Percentiles rank a stretch among this genome's conserved stretches.
phyloP scores from a whole-genome alignment of 1,140 invertebrate genomes.

The Teleogryllus occipitalis region DNA sequence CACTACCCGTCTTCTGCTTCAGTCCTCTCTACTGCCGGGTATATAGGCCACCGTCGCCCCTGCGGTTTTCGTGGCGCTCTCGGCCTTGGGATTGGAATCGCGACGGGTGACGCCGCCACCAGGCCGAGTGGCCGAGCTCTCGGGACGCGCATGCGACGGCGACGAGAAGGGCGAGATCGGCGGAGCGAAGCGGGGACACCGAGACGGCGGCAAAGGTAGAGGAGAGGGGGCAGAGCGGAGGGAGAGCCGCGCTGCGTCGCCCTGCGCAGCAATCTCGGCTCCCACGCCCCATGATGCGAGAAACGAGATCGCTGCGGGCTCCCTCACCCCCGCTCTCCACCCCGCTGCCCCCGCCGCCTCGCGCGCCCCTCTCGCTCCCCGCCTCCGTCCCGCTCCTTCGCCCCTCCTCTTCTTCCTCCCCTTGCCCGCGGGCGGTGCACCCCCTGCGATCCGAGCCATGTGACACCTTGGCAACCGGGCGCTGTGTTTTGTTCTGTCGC shows the following conservation, averaged over 20 bases:
- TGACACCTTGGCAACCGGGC: conserved; percentile 2
- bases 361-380: neutral
- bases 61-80: too few species aligned
- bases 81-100: too few species aligned
- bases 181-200: neutral
- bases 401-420: neutral
- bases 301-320: conserved; percentile 2
- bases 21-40: too few species aligned
- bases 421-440: too few species aligned
- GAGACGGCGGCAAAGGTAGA: too few species aligned
- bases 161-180: neutral
- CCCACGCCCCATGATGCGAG: neutral
- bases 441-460: neutral
- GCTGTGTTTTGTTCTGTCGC: neutral
- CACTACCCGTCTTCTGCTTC: too few species aligned
- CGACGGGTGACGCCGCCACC: too few species aligned
- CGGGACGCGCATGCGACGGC: neutral
- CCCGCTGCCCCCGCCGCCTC: neutral
- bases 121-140: too few species aligned
- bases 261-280: neutral
- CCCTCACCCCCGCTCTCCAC: too few species aligned
- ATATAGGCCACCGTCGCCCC: too few species aligned
- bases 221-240: neutral
- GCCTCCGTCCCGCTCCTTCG: neutral
- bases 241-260: too few species aligned